Base-by-base conservation (phyloP, 2,888 invertebrate species). In the Leucania comma region DNA sequence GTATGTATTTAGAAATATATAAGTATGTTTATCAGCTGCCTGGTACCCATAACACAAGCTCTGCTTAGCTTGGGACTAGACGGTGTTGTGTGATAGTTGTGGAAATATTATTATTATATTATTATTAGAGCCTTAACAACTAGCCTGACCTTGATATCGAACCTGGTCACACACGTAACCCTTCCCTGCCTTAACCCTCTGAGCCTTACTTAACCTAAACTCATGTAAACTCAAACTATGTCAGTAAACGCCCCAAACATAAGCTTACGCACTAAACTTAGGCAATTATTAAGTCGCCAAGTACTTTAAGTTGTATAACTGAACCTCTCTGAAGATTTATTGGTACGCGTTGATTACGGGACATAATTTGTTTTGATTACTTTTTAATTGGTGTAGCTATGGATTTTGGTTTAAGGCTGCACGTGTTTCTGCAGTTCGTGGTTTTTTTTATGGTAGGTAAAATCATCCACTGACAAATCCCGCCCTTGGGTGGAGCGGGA, bases 271-370 rank as follows among this genome's bases (percentile, higher is more conserved):
- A 54, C 80, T 72, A 82, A 86, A 85, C 79, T 85, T 82, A 51
- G 61, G 81, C 81, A 86, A 84, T 85, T 85, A 86, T 85, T 78
- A 86, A 86, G 78, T 85, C 84, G 26, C 71, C 77, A 57, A 54
- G 86, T 74, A 78, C 75, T 80, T 62, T 61, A 82, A 86, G 68
- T 85, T 82, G 53, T 73, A 22, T 77, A 86, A 84, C 70, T 73
- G 53, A 51, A 29, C 32, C 48, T 71, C 72, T 70, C 71, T 29
- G 51, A 67, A 81, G 85, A 86, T 86, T 82, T 85, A 82, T 75
- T 68, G 71, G 50, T 22, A 20, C 54, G 62, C 69, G 68, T 86
- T 78, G 64, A 82, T 80, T 80, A 80, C 69, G 56, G 65, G n/a
- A 29, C 35, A 53, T 64, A 66, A 70, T 53, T 70, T 74, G 66